Percentiles rank a stretch among this genome's conserved stretches.
phyloP scores from a whole-genome alignment of 1,140 invertebrate species.

The Diorhabda carinulata region DNA sequence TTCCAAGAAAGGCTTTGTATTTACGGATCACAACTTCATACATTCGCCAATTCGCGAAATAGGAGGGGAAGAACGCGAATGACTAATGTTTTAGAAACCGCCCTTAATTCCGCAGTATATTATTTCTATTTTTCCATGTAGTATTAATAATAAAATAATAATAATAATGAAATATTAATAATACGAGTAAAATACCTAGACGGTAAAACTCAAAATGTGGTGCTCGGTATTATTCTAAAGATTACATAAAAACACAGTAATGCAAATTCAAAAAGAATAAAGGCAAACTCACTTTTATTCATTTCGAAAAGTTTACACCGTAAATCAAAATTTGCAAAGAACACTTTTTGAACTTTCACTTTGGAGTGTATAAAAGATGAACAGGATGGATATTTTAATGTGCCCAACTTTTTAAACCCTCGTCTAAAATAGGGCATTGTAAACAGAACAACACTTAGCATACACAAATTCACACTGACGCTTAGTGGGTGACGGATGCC shows the following conservation, averaged over 20 bases:
- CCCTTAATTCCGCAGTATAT: not conserved
- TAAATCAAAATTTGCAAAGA: constrained; percentile 41
- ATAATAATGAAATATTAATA: no score
- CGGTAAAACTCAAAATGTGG: no score
- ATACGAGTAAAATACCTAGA: no score
- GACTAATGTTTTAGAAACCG: not conserved
- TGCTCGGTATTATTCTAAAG: not conserved
- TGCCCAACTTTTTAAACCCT: constrained; percentile 32
- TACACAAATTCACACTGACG: constrained; percentile 9
- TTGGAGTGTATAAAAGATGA: constrained; percentile 27
- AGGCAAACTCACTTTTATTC: constrained; percentile 11
- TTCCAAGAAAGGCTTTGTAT: constrained; percentile 33
- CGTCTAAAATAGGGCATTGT: constrained; percentile 29
- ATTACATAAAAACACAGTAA: not conserved
- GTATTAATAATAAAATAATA: no score
- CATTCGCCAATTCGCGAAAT: constrained; percentile 30
- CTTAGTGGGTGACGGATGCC: constrained; percentile 5
- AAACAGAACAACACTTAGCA: constrained; percentile 26
- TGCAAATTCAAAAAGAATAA: not conserved
- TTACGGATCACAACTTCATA: constrained; percentile 34
- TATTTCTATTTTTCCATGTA: not conserved
- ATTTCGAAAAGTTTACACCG: constrained; percentile 26
- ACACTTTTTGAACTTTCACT: constrained; percentile 41
- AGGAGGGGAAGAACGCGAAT: not conserved
- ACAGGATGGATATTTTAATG: constrained; percentile 29